Percentiles rank a stretch among this genome's conserved stretches.
Evolutionary conservation across 1,140 invertebrate genomes (phyloP).

Genomic region (Eumeta japonica): DNA sequence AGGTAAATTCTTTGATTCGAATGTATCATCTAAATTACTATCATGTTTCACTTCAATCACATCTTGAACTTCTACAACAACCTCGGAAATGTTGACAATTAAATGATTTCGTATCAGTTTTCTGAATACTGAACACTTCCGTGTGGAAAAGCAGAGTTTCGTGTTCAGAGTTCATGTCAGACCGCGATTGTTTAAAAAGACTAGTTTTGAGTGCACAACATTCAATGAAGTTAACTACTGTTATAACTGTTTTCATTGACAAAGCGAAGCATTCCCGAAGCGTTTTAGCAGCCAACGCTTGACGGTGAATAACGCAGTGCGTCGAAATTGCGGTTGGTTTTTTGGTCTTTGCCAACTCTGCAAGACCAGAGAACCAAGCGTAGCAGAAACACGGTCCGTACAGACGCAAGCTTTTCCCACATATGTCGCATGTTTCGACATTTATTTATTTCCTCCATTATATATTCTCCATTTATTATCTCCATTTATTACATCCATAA

Average conservation of each 20-base stretch:
- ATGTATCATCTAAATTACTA: background rate
- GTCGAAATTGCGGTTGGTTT: background rate
- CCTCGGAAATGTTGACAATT: no score
- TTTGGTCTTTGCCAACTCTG: slow-evolving; percentile 1
- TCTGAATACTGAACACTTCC: no score
- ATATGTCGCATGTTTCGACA: background rate
- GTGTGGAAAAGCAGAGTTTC: no score
- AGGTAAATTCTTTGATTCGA: background rate
- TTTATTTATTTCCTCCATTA: no score
- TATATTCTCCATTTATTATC: no score
- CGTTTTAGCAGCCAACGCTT: background rate
- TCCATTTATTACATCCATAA: slow-evolving; percentile 1
- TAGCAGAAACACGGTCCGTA: background rate
- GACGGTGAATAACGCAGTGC: slow-evolving; percentile 1
- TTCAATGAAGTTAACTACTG: slow-evolving; percentile 1
- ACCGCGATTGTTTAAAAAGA: no score
- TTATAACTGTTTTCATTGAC: background rate
- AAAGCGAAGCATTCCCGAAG: background rate
- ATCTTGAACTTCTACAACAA: no score
- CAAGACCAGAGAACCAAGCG: slow-evolving; percentile 1
- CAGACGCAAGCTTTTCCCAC: slow-evolving; percentile 1
- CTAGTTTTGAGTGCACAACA: background rate
- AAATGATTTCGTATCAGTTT: no score
- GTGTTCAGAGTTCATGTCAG: no score
- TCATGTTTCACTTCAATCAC: background rate